phyloP scores from a whole-genome alignment of 2,888 invertebrate species.

The Thera obeliscata region DNA sequence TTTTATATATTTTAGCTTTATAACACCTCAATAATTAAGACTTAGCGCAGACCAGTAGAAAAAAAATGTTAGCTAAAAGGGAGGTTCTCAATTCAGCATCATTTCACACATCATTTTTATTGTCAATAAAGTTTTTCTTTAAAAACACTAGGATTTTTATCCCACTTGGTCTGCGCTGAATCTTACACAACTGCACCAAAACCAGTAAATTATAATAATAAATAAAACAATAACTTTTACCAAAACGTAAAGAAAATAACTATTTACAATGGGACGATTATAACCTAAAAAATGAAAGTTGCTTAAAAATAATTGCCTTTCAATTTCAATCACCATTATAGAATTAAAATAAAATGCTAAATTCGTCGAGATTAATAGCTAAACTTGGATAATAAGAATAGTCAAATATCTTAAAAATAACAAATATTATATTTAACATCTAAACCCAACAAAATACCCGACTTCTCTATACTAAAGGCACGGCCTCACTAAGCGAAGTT shows the following conservation, averaged over 20 bases:
- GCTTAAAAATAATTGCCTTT: constrained; percentile 14
- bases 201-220: constrained; percentile 8
- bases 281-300: constrained; percentile 9
- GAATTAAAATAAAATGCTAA: not conserved
- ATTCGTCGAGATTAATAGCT: constrained; percentile 5
- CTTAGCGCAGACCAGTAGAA: not conserved
- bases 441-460: constrained; percentile 13
- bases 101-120: no score
- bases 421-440: constrained; percentile 3
- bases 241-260: constrained; percentile 27
- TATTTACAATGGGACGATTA: constrained; percentile 9
- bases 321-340: not conserved
- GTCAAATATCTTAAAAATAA: not conserved
- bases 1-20: constrained; percentile 2
- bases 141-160: no score
- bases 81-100: no score
- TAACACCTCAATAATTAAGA: constrained; percentile 5
- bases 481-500: not conserved
- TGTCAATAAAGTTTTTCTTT: no score
- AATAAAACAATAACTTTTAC: constrained; percentile 19
- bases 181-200: not conserved
- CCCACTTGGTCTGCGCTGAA: no score
- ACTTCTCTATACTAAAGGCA: not conserved
- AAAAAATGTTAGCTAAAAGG: no score
- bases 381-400: not conserved